phyloP scores from a whole-genome alignment of 1,140 invertebrate species.

The Scaptomyza pallida region DNA sequence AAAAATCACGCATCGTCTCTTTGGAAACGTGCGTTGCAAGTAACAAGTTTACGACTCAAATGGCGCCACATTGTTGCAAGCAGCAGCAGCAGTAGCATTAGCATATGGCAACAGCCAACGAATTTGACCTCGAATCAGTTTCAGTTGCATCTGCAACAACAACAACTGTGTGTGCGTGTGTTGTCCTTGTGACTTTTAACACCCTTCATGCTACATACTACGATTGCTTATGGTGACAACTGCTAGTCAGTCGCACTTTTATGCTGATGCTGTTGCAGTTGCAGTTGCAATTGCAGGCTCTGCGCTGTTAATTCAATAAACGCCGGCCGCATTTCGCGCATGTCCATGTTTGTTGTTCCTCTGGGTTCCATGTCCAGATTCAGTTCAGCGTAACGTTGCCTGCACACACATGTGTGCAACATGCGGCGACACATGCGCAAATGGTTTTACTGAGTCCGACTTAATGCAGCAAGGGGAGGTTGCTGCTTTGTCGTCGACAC shows the following conservation, averaged over 20 bases:
- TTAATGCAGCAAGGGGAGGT: conserved; percentile 37
- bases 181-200: conserved; percentile 77
- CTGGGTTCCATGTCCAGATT: conserved; percentile 21
- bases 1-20: conserved; percentile 70
- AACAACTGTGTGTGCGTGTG: conserved; percentile 44
- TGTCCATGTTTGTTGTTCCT: conserved; percentile 25
- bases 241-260: conserved; percentile 22
- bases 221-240: conserved; percentile 37
- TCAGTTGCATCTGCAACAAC: conserved; percentile 24
- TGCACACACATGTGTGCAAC: conserved; percentile 74
- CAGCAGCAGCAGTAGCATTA: conserved; percentile 1
- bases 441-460: conserved; percentile 61
- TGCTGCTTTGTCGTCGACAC: conserved; percentile 28
- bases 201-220: conserved; percentile 45
- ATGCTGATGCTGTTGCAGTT: conserved; percentile 32
- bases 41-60: conserved; percentile 55
- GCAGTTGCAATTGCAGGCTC: conserved; percentile 14
- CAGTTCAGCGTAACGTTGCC: conserved; percentile 41
- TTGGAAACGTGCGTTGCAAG: conserved; percentile 43
- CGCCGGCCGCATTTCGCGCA: conserved; percentile 68
- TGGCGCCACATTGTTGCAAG: conserved; percentile 70
- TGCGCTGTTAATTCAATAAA: conserved; percentile 69
- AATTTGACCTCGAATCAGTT: conserved; percentile 36
- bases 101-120: conserved; percentile 42
- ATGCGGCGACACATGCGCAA: conserved; percentile 64